phyloP scores from a whole-genome alignment of 2,113 vertebrate genomes.

The Serilophus lunatus region DNA sequence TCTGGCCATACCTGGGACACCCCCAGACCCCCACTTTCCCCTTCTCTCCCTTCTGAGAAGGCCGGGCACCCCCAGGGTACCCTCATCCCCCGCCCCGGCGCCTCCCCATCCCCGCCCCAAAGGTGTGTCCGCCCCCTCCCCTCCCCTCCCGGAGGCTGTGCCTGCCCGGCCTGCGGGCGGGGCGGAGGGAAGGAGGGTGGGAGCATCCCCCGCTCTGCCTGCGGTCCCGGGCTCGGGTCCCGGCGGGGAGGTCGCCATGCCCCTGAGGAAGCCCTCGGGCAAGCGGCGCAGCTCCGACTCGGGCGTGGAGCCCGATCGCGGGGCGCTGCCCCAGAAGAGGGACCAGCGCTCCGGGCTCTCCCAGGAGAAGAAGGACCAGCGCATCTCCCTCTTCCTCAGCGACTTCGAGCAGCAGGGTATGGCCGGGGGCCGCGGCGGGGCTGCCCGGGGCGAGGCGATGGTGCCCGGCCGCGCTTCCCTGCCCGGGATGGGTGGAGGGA shows the following conservation, averaged over 20 bases:
- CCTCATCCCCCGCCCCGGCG: too few species aligned
- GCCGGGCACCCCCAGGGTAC: rapidly evolving
- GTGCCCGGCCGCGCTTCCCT: not conserved
- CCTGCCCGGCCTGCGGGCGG: not conserved
- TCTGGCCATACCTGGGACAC: not conserved
- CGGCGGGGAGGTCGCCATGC: not conserved
- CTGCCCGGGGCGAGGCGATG: too few species aligned
- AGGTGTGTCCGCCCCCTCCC: not conserved
- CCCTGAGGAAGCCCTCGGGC: not conserved
- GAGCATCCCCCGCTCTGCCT: not conserved
- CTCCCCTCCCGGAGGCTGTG: not conserved
- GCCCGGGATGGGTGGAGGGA: not conserved
- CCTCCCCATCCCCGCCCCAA: too few species aligned
- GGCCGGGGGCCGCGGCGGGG: too few species aligned
- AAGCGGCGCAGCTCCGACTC: not conserved
- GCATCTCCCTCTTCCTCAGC: too few species aligned
- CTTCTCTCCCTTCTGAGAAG: too few species aligned
- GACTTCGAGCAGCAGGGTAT: too few species aligned
- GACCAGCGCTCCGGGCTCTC: too few species aligned
- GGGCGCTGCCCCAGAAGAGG: not conserved
- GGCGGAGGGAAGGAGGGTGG: not conserved
- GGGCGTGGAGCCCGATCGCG: not conserved
- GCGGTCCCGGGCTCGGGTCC: not conserved
- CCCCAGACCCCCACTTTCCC: rapidly evolving
- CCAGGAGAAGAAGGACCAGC: too few species aligned